Evolutionary conservation across 2,113 vertebrate species (phyloP).

Genomic region (Amphiprion percula): DNA sequence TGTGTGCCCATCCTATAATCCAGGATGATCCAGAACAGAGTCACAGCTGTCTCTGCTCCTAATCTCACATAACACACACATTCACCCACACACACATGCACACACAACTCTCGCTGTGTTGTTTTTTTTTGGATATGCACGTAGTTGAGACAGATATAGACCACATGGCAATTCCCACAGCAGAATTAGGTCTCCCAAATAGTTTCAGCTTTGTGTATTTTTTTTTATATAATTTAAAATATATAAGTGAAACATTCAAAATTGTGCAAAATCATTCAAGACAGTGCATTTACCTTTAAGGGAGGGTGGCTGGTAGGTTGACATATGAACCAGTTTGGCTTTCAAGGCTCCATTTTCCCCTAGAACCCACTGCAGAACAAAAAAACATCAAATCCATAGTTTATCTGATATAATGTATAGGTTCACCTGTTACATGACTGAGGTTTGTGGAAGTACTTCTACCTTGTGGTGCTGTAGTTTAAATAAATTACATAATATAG

Average conservation of each 20-base stretch:
- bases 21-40: conserved; percentile 80
- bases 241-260: conserved; percentile 1
- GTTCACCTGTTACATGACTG: not conserved
- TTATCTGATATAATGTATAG: not conserved
- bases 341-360: conserved; percentile 91
- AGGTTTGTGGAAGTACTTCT: not conserved
- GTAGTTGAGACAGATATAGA: conserved; percentile 55
- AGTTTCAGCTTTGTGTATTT: conserved; percentile 6
- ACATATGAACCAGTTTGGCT: conserved; percentile 88
- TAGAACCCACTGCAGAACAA: conserved; percentile 83
- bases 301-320: conserved; percentile 93
- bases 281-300: conserved; percentile 88
- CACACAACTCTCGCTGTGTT: conserved; percentile 26
- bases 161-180: conserved; percentile 45
- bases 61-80: conserved; percentile 70
- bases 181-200: conserved; percentile 42
- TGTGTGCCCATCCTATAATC: conserved; percentile 77
- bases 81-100: conserved; percentile 13
- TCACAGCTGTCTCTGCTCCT: conserved; percentile 79
- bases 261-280: not conserved
- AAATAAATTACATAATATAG: not conserved
- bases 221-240: conserved; percentile 14
- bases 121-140: conserved; percentile 40
- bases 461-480: not conserved
- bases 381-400: conserved; percentile 3